Evolutionary conservation across 2,888 invertebrate species (phyloP).

Genomic region (Portevinia maculata): DNA sequence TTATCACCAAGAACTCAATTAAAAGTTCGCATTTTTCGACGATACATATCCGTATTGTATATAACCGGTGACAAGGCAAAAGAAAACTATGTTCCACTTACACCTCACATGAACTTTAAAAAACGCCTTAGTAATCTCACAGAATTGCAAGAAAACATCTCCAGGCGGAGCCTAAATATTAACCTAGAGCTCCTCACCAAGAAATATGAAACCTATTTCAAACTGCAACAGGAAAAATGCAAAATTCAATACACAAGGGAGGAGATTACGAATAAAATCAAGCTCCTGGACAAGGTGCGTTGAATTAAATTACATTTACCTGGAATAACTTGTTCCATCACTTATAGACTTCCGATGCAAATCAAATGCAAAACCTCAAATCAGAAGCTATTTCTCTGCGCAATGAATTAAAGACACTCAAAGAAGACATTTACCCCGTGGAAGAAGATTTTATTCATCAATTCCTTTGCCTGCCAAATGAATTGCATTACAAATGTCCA

Average conservation of each 20-base stretch:
- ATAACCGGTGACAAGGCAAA: slow-evolving; percentile 88
- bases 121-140: slow-evolving; percentile 84
- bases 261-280: slow-evolving; percentile 84
- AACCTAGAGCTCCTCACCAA: slow-evolving; percentile 85
- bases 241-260: slow-evolving; percentile 84
- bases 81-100: slow-evolving; percentile 87
- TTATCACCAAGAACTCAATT: slow-evolving; percentile 12
- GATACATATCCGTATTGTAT: slow-evolving; percentile 81
- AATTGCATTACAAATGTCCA: slow-evolving; percentile 87
- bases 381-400: slow-evolving; percentile 84
- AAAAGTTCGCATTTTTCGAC: not conserved
- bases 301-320: no score
- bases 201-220: slow-evolving; percentile 86
- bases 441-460: slow-evolving; percentile 88
- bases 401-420: slow-evolving; percentile 87
- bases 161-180: slow-evolving; percentile 84
- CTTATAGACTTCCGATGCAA: slow-evolving; percentile 47
- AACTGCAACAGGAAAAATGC: slow-evolving; percentile 84
- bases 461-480: slow-evolving; percentile 88
- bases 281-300: slow-evolving; percentile 81
- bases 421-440: slow-evolving; percentile 87
- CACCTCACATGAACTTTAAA: slow-evolving; percentile 88
- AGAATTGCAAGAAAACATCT: slow-evolving; percentile 84
- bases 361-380: slow-evolving; percentile 84
- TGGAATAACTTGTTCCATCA: not conserved